These are phyloP conservation scores for Sinotaia quadrata DNA, from an alignment of 2,888 invertebrate genomes.

Conservation along the genomic window DNA sequence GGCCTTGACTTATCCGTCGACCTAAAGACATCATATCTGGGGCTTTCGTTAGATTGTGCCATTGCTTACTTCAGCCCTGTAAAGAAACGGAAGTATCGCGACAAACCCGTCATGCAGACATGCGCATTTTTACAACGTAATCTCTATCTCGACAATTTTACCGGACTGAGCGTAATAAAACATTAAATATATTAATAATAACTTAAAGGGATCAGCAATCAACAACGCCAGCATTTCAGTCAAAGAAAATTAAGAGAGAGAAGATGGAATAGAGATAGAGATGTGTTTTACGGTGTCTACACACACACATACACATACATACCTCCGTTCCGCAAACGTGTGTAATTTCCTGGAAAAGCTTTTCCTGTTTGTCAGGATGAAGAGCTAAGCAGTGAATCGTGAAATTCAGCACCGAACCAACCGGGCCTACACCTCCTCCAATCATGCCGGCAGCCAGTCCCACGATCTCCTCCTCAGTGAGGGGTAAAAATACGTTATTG, in stretches of 20 bases:
- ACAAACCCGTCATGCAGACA: too few relatives aligned
- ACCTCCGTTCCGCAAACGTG: not conserved
- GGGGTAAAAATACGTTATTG: not conserved
- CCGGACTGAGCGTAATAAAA: too few relatives aligned
- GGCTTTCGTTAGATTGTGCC: too few relatives aligned
- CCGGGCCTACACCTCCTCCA: slow-evolving; percentile 32
- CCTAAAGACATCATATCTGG: too few relatives aligned
- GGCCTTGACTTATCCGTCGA: too few relatives aligned
- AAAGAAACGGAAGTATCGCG: too few relatives aligned
- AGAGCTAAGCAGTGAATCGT: slow-evolving; percentile 27
- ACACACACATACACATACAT: not conserved
- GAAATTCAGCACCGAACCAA: slow-evolving; percentile 26
- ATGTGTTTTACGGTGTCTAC: not conserved
- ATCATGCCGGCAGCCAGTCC: slow-evolving; percentile 28
- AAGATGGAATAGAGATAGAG: not conserved
- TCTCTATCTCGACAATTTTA: too few relatives aligned
- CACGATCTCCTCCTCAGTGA: slow-evolving; percentile 18
- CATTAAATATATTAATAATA: too few relatives aligned
- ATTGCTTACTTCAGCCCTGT: too few relatives aligned
- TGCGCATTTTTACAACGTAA: too few relatives aligned
- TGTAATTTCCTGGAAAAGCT: slow-evolving; percentile 15
- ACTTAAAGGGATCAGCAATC: too few relatives aligned
- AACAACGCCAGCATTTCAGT: not conserved
- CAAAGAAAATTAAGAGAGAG: not conserved
- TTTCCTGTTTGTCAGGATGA: slow-evolving; percentile 19